Conservation (phyloP, 2,888 invertebrate genomes). For the Pseudococcus longispinus region DNA sequence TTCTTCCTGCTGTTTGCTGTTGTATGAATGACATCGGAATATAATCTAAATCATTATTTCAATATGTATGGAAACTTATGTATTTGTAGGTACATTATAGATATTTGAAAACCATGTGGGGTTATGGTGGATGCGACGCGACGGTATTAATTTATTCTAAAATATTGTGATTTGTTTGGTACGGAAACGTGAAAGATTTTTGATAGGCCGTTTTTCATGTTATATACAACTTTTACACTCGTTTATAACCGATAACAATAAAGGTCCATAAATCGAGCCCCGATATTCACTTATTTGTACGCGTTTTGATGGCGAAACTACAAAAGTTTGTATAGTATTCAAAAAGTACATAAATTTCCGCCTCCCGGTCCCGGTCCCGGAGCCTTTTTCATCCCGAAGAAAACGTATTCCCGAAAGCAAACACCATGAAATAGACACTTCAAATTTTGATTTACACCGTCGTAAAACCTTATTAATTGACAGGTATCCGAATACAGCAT, state of each 20-base stretch:
- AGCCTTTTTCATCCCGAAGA: constrained; percentile 6
- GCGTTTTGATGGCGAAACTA: neutral
- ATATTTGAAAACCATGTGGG: neutral
- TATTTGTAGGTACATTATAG: neutral
- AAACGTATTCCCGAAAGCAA: constrained; percentile 33
- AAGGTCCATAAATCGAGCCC: constrained; percentile 10
- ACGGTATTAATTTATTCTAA: neutral
- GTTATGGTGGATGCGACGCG: neutral
- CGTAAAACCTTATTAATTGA: constrained; percentile 29
- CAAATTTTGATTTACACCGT: neutral
- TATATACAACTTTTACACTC: constrained; percentile 5
- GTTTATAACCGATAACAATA: neutral
- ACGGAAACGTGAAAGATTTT: constrained; percentile 20
- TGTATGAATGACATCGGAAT: neutral
- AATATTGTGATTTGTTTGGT: neutral
- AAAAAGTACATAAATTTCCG: constrained; percentile 36
- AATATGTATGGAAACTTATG: neutral
- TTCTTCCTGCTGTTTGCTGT: too few relatives aligned
- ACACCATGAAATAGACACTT: constrained; percentile 38
- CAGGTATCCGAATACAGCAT: neutral
- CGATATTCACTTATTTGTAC: constrained; percentile 30
- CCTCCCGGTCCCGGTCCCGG: neutral
- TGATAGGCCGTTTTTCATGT: constrained; percentile 23
- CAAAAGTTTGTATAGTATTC: constrained; percentile 15
- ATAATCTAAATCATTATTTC: neutral